Conservation (phyloP, 2,113 vertebrate species). For the Chitala chitala region DNA sequence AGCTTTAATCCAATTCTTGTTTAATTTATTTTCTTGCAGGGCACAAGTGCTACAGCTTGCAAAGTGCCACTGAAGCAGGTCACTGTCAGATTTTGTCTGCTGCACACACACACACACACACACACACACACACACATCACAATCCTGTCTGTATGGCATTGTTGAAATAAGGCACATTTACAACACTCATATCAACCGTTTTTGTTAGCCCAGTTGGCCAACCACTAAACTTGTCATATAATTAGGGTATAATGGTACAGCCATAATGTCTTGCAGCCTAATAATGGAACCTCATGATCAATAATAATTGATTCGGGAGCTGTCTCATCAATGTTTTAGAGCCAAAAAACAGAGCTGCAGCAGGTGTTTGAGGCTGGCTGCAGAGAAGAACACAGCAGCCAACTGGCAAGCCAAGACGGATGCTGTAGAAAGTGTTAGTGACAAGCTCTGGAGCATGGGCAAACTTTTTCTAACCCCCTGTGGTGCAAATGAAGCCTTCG, state of each 20-base stretch:
- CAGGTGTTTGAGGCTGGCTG: neutral
- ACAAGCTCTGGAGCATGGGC: too few species aligned
- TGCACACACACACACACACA: too few species aligned
- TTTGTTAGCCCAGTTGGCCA: neutral
- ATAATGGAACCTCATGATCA: slow-evolving; percentile 48
- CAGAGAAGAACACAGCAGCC: neutral
- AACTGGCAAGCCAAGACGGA: neutral
- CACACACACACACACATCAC: too few species aligned
- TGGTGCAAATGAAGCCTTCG: too few species aligned
- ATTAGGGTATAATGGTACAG: slow-evolving; percentile 57
- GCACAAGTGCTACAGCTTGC: too few species aligned
- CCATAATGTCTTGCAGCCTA: slow-evolving; percentile 58
- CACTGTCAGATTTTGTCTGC: too few species aligned
- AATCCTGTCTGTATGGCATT: too few species aligned
- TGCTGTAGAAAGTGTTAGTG: too few species aligned
- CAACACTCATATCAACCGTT: neutral
- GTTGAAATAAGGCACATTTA: neutral
- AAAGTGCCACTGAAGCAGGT: too few species aligned
- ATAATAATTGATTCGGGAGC: slow-evolving; percentile 53
- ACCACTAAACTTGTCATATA: slow-evolving; percentile 36
- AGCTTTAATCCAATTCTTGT: too few species aligned
- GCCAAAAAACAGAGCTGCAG: slow-evolving; percentile 25
- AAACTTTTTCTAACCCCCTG: too few species aligned
- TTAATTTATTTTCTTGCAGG: too few species aligned
- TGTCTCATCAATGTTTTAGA: slow-evolving; percentile 47